A percentile compares a stretch with the other conserved stretches of the same genome.
Evolutionary conservation across 2,797 vertebrate species (phyloP).

Genomic region (Benthosema pterotum): DNA sequence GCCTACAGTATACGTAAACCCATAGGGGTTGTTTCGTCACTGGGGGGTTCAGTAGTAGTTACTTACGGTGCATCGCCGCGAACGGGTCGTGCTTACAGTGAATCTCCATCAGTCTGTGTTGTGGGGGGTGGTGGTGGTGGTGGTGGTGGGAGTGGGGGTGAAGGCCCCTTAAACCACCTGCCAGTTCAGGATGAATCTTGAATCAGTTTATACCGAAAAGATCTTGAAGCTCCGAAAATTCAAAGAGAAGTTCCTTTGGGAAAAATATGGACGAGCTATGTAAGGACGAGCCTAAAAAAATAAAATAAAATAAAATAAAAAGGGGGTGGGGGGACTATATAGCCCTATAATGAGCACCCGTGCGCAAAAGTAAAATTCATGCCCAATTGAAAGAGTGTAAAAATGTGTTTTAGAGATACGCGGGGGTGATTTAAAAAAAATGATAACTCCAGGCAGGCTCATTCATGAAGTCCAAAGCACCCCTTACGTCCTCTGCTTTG

Average conservation of each 20-base stretch:
- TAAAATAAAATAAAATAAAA: too few relatives aligned
- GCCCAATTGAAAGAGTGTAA: not conserved
- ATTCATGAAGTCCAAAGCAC: slow-evolving; percentile 53
- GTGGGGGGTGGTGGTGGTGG: slow-evolving; percentile 29
- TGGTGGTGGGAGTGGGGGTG: slow-evolving; percentile 17
- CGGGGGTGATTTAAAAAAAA: slow-evolving; percentile 29
- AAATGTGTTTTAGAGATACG: slow-evolving; percentile 13
- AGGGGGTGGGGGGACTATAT: too few relatives aligned
- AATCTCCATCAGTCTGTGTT: slow-evolving; percentile 91
- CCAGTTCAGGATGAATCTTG: slow-evolving; percentile 23
- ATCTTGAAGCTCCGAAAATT: slow-evolving; percentile 43
- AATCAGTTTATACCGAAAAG: slow-evolving; percentile 28
- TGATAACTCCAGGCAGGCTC: slow-evolving; percentile 44
- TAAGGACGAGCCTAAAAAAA: too few relatives aligned
- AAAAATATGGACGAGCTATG: slow-evolving; percentile 7
- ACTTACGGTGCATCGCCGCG: slow-evolving; percentile 99
- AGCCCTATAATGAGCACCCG: not conserved
- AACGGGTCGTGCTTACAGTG: slow-evolving; percentile 99
- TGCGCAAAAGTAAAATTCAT: not conserved
- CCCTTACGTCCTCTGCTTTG: slow-evolving; percentile 37
- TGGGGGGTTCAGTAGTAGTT: not conserved
- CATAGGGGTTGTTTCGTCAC: too few relatives aligned
- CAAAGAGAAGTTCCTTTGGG: slow-evolving; percentile 30
- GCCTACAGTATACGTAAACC: too few relatives aligned
- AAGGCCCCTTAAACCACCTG: slow-evolving; percentile 34